Evolutionary conservation across 2,888 invertebrate species (phyloP).

Genomic region (Glyphotaelius pellucidus): DNA sequence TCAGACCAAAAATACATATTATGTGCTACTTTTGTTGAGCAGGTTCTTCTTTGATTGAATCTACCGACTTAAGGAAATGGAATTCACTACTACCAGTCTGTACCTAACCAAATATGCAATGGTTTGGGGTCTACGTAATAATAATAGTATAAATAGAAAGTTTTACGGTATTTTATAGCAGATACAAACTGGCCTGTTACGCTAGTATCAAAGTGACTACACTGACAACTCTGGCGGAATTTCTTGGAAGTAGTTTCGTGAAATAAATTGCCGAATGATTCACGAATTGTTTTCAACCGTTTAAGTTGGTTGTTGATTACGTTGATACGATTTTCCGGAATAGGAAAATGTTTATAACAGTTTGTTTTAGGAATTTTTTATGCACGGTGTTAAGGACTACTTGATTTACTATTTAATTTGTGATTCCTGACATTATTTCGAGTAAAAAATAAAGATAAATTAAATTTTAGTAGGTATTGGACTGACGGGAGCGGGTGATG

Average conservation of each 20-base stretch:
- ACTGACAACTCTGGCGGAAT: neutral
- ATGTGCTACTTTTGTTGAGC: neutral
- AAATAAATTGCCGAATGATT: neutral
- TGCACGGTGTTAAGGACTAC: too few species aligned
- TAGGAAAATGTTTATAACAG: neutral
- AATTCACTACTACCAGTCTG: neutral
- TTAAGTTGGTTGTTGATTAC: neutral
- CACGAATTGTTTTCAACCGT: neutral
- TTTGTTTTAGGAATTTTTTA: neutral
- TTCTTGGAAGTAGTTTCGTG: neutral
- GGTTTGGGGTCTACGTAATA: neutral
- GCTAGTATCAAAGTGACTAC: neutral
- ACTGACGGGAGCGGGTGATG: too few species aligned
- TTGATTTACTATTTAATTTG: too few species aligned
- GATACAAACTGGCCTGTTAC: neutral
- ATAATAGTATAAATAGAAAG: neutral
- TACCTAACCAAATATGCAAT: neutral
- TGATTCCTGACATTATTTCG: too few species aligned
- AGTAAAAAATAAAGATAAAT: too few species aligned
- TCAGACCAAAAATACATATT: neutral
- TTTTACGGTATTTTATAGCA: neutral
- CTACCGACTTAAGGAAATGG: neutral
- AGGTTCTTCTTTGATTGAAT: neutral
- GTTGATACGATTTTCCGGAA: neutral
- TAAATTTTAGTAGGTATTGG: too few species aligned